A percentile compares a stretch with the other conserved stretches of the same genome.
Conservation (phyloP, 2,113 vertebrate species). For the Tiliqua scincoides region DNA sequence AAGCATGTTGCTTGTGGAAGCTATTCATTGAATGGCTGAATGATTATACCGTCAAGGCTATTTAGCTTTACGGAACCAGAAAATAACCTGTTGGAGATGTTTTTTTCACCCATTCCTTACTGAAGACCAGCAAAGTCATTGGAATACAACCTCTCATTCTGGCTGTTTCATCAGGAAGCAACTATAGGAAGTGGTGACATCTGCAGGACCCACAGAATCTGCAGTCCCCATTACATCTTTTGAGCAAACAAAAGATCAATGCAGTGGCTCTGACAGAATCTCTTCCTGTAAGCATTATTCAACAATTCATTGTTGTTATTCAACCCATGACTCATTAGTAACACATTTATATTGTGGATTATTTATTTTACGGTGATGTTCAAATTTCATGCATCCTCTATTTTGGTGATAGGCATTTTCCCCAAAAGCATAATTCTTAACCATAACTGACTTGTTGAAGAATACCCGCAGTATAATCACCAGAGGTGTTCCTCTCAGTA, state of each 20-base stretch:
- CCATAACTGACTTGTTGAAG: not conserved
- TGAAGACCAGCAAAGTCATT: not conserved
- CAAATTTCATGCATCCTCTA: not conserved
- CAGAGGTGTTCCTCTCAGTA: not conserved
- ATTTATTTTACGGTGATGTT: no score
- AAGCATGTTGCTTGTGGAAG: constrained; percentile 9
- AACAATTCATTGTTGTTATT: not conserved
- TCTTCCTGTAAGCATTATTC: not conserved
- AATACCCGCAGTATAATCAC: not conserved
- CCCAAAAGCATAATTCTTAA: no score
- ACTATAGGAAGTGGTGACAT: not conserved
- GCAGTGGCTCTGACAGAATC: not conserved
- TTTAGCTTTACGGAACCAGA: not conserved
- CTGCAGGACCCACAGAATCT: not conserved
- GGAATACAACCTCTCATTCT: not conserved
- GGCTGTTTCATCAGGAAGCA: not conserved
- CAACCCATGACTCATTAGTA: not conserved
- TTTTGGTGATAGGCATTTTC: not conserved
- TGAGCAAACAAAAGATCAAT: not conserved
- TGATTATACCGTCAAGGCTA: not conserved
- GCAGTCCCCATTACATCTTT: not conserved
- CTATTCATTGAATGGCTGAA: not conserved
- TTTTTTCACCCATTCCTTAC: not conserved
- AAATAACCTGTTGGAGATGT: constrained; percentile 13
- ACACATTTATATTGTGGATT: not conserved